Base-by-base conservation (phyloP, 2,113 vertebrate species). In the Choloepus hoffmanni region DNA sequence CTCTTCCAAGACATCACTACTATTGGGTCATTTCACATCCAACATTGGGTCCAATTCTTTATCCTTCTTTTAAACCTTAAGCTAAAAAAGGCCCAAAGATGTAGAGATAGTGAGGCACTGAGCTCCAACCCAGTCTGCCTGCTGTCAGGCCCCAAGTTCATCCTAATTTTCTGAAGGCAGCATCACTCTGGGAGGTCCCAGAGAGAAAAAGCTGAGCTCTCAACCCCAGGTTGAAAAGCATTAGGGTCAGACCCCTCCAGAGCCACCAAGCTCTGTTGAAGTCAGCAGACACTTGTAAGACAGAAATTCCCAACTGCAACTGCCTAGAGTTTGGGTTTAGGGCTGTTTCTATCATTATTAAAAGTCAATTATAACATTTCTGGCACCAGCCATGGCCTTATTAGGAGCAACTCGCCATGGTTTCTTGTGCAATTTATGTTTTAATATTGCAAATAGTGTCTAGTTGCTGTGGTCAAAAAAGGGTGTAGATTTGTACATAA, bases 401-500 rank as follows among this genome's bases (percentile, higher is more conserved):
- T 65, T 87, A 76, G 92, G 84, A 73, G 26, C 53, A 91, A 72
- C 83, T 91, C 72, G 45, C 89, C 95, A 53, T 4, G 14, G 74
- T 85, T 89, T 70, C 78, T 96, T 15, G 1, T 82, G 60, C 85
- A 94, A 97, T 96, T 95, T 96, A 95, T 97, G 96, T 81, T 97
- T 98, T 93, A 98, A 97, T 97, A 96, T 97, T 93, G 91, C 82
- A 95, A 95, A 96, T 83, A 94, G 91, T 82, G 86, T 58, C 82
- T 95, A 28, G 82, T 62, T 91, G 53, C 82, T 84, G 45, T 62
- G 60, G 92, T 83, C 89, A 67, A n/a, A 94, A 84, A 91, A 23
- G 60, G 74, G n/a, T 65, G 73, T 74, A 78, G 68, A 74, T 72
- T 85, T 84, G 36, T 14, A 77, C 83, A 73, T 72, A 79, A 84